Evolutionary conservation across 2,888 invertebrate genomes (phyloP).

Genomic region (Cheilosia vernalis): DNA sequence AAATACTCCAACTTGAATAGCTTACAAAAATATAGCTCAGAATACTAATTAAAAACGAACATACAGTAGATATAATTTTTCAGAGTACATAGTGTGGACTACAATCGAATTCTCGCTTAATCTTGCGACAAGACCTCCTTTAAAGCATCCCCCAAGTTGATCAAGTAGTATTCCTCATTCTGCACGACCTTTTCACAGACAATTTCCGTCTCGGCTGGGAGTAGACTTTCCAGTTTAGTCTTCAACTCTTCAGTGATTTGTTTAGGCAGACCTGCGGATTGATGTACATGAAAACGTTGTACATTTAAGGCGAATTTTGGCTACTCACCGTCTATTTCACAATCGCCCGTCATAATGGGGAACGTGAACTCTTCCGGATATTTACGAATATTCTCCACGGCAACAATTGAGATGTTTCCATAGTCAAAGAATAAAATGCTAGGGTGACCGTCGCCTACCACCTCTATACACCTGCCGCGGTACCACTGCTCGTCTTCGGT

Average conservation of each 20-base stretch:
- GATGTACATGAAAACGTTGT: slow-evolving; percentile 57
- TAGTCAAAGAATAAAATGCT: slow-evolving; percentile 81
- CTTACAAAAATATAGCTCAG: too few species aligned
- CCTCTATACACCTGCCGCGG: slow-evolving; percentile 80
- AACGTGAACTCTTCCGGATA: slow-evolving; percentile 81
- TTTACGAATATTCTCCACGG: slow-evolving; percentile 79
- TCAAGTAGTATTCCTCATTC: slow-evolving; percentile 45
- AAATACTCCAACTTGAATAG: too few species aligned
- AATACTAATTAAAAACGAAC: too few species aligned
- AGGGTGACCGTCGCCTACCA: slow-evolving; percentile 82
- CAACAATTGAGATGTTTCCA: slow-evolving; percentile 79
- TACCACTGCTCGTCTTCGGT: slow-evolving; percentile 79
- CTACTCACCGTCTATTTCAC: slow-evolving; percentile 77
- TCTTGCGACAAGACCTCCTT: not conserved
- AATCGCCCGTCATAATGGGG: slow-evolving; percentile 80
- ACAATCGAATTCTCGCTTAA: too few species aligned
- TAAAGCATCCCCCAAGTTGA: slow-evolving; percentile 31
- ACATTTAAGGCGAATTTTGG: slow-evolving; percentile 34
- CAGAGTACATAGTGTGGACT: too few species aligned
- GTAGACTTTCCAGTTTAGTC: slow-evolving; percentile 26
- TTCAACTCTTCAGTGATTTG: slow-evolving; percentile 16
- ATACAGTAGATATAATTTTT: too few species aligned
- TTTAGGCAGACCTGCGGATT: slow-evolving; percentile 40
- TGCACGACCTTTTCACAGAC: slow-evolving; percentile 46
- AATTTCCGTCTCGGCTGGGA: slow-evolving; percentile 33